Base-by-base conservation (phyloP, 2,797 vertebrate species). In the Octomys mimax region DNA sequence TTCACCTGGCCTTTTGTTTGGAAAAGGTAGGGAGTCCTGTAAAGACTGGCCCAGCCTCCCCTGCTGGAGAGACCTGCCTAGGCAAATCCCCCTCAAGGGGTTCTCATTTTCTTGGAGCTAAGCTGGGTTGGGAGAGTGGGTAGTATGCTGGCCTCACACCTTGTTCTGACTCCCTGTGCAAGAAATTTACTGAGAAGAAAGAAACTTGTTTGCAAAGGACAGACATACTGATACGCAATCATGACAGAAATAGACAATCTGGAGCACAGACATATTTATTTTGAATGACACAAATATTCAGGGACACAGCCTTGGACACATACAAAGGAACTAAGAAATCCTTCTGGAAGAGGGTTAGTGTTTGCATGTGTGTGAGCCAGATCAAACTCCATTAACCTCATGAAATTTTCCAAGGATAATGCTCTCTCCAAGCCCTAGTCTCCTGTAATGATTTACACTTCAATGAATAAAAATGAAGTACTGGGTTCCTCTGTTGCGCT, bases 1-100 rank as follows among this genome's bases (percentile, higher is more conserved):
- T 89, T 92, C 85, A 95, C 89, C 87, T 92, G 71, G 81, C 1
- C 0, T 62, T 83, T 82, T 89, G 84, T 94, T 88, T 61, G 62
- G 87, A 94, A 83, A 95, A 57, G 83, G 79, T 64, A 89, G 54
- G 5, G 7, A 85, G 61, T 92, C 3, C 0, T 70, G 36, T n/a
- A 26, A 94, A 52, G 36, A 71, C n/a, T 42, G 68, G 46, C 49
- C 68, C 75, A 52, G 78, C 46, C 36, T 75, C 39, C 57, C 0
- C 22, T 52, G 73, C 89, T 78, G 66, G 64, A 89, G 77, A 95
- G 84, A 68, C 88, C 75, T 81, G 59, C 59, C 77, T 85, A 64
- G 24, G 49, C 61, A 85, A 78, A 90, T 86, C 78, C 14, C 26
- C n/a, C 91, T 89, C 7, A 2, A 21, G 77, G 66, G 57, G 3